These are phyloP conservation scores for Proteles cristata DNA, from an alignment of 2,113 vertebrate species.

Conservation along the genomic window DNA sequence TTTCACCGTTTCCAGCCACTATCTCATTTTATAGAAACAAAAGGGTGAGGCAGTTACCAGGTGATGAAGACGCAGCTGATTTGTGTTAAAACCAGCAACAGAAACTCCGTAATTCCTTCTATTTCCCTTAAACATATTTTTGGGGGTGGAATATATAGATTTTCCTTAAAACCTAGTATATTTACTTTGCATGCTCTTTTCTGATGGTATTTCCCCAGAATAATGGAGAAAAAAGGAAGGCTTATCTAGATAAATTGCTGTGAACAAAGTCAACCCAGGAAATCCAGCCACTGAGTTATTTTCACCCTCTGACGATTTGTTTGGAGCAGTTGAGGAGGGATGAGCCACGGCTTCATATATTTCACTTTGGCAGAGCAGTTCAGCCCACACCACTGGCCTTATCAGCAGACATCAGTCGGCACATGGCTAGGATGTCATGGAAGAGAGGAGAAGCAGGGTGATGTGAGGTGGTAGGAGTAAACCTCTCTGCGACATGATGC, in stretches of 20 bases:
- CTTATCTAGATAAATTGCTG: conserved; percentile 32
- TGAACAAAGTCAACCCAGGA: conserved; percentile 22
- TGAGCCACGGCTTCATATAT: background rate
- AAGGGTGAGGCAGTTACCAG: background rate
- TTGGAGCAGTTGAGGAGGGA: conserved; percentile 30
- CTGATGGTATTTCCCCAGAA: conserved; percentile 2
- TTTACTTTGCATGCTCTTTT: conserved; percentile 36
- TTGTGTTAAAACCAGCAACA: conserved; percentile 16
- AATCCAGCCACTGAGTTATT: conserved; percentile 46
- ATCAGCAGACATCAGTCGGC: background rate
- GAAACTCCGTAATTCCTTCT: conserved; percentile 8
- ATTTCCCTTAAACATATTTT: conserved; percentile 27
- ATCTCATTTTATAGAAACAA: conserved; percentile 46
- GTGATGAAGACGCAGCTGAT: background rate
- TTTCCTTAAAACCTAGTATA: conserved; percentile 8
- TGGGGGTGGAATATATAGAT: background rate
- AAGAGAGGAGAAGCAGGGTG: background rate
- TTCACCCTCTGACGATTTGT: conserved; percentile 40
- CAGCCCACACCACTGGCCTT: background rate
- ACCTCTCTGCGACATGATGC: background rate
- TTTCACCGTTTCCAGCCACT: background rate
- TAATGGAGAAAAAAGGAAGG: conserved; percentile 19
- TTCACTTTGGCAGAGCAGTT: conserved; percentile 17
- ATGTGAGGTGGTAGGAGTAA: background rate
- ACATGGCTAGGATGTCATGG: background rate